Evolutionary conservation across 2,113 vertebrate species (phyloP).

Genomic region (Gobiocypris rarus): DNA sequence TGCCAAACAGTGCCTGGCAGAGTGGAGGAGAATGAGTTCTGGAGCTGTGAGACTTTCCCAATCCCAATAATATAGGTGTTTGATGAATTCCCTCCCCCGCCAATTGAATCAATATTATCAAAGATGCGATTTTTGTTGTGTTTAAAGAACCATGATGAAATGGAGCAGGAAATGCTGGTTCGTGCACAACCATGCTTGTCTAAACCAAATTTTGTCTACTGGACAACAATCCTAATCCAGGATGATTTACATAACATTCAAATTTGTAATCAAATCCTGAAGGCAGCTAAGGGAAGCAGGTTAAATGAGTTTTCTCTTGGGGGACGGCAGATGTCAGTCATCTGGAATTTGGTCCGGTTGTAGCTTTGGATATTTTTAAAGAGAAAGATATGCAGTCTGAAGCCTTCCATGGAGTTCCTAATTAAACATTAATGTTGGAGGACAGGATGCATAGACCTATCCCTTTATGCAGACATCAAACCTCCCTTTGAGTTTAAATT

Average conservation of each 20-base stretch:
- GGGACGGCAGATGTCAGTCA: conserved; percentile 33
- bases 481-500: conserved; percentile 41
- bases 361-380: background rate
- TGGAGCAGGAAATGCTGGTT: background rate
- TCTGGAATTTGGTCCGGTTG: conserved; percentile 13
- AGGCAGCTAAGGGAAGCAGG: conserved; percentile 4
- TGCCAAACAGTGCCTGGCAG: background rate
- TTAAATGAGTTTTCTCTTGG: background rate
- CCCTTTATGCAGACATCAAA: conserved; percentile 26
- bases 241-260: conserved; percentile 49
- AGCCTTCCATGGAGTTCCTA: conserved; percentile 1
- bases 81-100: conserved; percentile 7
- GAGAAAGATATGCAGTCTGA: background rate
- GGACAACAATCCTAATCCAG: conserved; percentile 40
- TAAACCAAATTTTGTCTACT: conserved; percentile 33
- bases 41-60: conserved; percentile 18
- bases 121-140: conserved; percentile 6
- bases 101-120: conserved; percentile 3
- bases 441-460: background rate
- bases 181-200: background rate
- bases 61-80: conserved; percentile 42
- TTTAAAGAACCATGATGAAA: background rate
- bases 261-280: conserved; percentile 39
- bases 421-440: conserved; percentile 44
- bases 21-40: background rate